These are phyloP conservation scores for Caenorhabditis sp. DNA, from an alignment of 2,888 invertebrate genomes.

Conservation along the genomic window DNA sequence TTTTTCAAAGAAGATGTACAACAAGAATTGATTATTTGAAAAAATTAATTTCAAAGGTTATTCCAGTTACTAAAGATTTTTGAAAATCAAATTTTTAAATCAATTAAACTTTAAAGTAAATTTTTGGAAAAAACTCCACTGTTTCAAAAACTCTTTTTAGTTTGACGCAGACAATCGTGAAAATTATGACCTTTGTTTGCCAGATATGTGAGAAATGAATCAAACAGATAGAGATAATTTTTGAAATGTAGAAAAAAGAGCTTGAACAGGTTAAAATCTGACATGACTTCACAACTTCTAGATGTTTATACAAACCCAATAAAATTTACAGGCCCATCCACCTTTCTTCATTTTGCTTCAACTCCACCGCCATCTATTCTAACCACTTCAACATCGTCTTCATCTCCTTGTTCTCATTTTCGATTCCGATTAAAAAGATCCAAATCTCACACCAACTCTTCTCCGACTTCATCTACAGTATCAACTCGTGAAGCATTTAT, in stretches of 20 bases:
- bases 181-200: background rate
- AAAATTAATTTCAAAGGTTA: too few relatives aligned
- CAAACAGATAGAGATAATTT: background rate
- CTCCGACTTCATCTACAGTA: background rate
- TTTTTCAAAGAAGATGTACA: too few relatives aligned
- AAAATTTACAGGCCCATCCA: slow-evolving; percentile 27
- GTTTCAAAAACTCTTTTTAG: too few relatives aligned
- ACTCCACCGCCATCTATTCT: slow-evolving; percentile 16
- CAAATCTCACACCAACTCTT: slow-evolving; percentile 25
- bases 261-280: background rate
- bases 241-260: too few relatives aligned
- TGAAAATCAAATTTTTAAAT: too few relatives aligned
- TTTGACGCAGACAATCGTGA: too few relatives aligned
- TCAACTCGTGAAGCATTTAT: slow-evolving; percentile 5
- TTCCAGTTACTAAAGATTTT: too few relatives aligned
- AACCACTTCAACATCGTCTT: slow-evolving; percentile 11
- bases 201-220: background rate
- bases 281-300: background rate
- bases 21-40: too few relatives aligned
- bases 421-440: background rate
- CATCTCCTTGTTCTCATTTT: background rate
- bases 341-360: slow-evolving; percentile 29
- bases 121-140: too few relatives aligned
- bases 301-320: background rate
- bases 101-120: too few relatives aligned